Percentiles rank a stretch among this genome's conserved stretches.
Evolutionary conservation across 53 echinoderm and acorn worm genomes (phyloP).

Genomic region (Pentamera pediparva): DNA sequence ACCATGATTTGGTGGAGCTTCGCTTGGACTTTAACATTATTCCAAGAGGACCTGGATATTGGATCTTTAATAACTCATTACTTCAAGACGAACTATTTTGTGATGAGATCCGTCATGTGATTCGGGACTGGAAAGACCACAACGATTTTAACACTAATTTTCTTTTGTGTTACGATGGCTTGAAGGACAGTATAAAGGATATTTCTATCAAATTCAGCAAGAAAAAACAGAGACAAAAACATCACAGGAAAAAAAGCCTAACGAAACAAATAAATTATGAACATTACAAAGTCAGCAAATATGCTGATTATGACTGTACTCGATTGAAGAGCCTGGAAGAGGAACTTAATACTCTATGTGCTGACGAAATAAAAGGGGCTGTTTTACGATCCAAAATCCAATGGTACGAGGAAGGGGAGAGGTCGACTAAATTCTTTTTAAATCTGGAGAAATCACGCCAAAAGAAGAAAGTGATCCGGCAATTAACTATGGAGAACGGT

Average conservation of each 20-base stretch:
- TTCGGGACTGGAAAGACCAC: not conserved
- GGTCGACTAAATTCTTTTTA: too few species aligned
- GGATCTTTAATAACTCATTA: constrained; percentile 8
- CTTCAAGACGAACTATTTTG: not conserved
- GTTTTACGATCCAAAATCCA: too few species aligned
- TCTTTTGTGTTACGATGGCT: not conserved
- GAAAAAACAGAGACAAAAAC: not conserved
- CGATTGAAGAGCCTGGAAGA: too few species aligned
- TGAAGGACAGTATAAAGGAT: not conserved
- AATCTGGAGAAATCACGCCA: too few species aligned
- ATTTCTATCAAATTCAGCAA: not conserved
- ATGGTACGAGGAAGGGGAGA: too few species aligned
- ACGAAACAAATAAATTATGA: not conserved
- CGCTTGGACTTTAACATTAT: not conserved
- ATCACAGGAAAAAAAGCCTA: not conserved
- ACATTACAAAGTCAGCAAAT: not conserved
- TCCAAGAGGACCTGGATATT: not conserved
- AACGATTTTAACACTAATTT: not conserved
- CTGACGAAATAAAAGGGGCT: too few species aligned
- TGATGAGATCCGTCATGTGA: not conserved
- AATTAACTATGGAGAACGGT: not conserved
- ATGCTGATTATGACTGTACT: too few species aligned
- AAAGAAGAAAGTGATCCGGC: too few species aligned
- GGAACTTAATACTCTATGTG: too few species aligned
- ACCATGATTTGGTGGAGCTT: not conserved